phyloP scores from a whole-genome alignment of 2,113 vertebrate species.

The Proterorhinus semilunaris region DNA sequence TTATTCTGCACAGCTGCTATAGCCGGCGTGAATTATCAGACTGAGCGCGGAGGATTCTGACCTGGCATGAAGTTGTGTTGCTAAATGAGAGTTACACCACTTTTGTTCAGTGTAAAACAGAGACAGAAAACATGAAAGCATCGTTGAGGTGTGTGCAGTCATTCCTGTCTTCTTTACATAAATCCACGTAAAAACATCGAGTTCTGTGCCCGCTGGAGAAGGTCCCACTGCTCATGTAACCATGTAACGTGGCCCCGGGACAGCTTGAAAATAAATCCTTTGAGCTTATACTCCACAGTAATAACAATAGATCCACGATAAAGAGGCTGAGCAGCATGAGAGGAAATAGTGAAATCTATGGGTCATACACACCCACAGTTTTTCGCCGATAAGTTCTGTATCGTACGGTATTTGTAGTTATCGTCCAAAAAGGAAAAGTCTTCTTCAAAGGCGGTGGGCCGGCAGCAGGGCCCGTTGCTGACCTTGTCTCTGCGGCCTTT shows the following conservation, averaged over 20 bases:
- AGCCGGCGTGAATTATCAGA: background rate
- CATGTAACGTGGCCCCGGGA: conserved; percentile 17
- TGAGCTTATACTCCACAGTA: conserved; percentile 43
- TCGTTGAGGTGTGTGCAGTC: conserved; percentile 38
- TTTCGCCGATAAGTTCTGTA: conserved; percentile 89
- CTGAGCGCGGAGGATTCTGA: background rate
- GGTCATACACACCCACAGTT: conserved; percentile 92
- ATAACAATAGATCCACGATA: conserved; percentile 18
- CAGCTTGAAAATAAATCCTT: conserved; percentile 16
- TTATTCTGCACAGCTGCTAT: no score
- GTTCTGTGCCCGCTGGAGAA: conserved; percentile 16
- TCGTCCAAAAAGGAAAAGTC: conserved; percentile 88
- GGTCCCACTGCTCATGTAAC: conserved; percentile 14
- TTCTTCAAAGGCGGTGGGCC: conserved; percentile 87
- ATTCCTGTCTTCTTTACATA: conserved; percentile 24
- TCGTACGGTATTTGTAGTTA: conserved; percentile 84
- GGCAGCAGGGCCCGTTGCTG: conserved; percentile 86
- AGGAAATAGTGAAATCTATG: background rate
- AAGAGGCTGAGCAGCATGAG: conserved; percentile 51
- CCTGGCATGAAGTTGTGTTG: conserved; percentile 25
- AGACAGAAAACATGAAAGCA: conserved; percentile 61
- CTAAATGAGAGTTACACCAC: conserved; percentile 56
- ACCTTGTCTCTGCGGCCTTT: conserved; percentile 81
- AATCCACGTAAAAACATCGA: conserved; percentile 5
- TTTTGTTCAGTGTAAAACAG: conserved; percentile 70